Evolutionary conservation across 1,140 invertebrate species (phyloP), one percentile per base, ranked within the genome.

Genomic region (Nasonia giraulti): DNA sequence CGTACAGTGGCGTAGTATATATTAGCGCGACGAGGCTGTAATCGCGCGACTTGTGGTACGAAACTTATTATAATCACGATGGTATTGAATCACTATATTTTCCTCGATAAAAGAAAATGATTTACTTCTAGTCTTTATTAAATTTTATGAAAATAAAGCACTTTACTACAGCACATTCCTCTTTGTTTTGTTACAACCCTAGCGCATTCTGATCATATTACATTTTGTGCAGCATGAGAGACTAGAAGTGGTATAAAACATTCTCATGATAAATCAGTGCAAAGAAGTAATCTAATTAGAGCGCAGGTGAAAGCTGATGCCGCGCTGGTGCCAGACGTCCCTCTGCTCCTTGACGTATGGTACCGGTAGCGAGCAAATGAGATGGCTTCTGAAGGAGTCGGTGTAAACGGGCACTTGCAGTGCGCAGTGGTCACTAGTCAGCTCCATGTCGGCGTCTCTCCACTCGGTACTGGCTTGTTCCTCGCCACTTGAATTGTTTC

Each of bases 71-170:
- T 88, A 88, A 87, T 88, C 87, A 88, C 71, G 87, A 89, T 83
- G 82, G 86, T 88, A 89, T 86, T 86, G 75, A 88, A 88, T 84
- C 85, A 83, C 86, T 87, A 88, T 88, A 88, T 88, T 89, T 89
- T 89, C 87, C 86, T 90, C 83, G 74, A 89, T 87, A 87, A 88
- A 73, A 83, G 33, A 50, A 84, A 87, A 88, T 74, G 79, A 88
- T 86, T 88, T 89, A 88, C 87, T 88, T 90, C 87, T 90, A 88
- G 88, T 89, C 88, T 89, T 89, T 91, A 90, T 89, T 88, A 87
- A 90, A 90, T 90, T 91, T 90, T 89, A 90, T 88, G 89, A 90
- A 84, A 91, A 91, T 91, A 91, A 91, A 91, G 88, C 89, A 91
- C 90, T 90, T 89, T 90, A 90, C 87, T 88, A 89, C 84, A 88